These are phyloP conservation scores for Sporophila hypoxantha DNA, from an alignment of 2,113 vertebrate genomes.

Conservation along the genomic window DNA sequence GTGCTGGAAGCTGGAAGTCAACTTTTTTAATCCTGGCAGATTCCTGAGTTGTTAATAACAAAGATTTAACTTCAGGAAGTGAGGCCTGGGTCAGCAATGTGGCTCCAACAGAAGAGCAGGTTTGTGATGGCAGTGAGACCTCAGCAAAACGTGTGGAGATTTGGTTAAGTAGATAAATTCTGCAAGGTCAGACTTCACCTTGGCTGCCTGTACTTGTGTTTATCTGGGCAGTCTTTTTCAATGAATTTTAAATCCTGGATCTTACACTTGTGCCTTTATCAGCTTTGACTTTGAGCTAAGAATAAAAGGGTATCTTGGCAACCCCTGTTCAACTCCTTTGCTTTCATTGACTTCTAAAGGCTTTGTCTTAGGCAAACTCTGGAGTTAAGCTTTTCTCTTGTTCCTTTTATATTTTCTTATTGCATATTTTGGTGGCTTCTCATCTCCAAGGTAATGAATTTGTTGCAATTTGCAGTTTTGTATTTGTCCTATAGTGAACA, in stretches of 20 bases:
- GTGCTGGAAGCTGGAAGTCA: background rate
- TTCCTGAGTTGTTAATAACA: background rate
- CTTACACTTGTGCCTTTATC: background rate
- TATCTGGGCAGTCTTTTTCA: background rate
- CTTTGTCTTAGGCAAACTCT: background rate
- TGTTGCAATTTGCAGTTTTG: background rate
- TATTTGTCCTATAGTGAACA: background rate
- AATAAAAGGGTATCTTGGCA: background rate
- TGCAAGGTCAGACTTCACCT: background rate
- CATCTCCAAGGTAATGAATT: background rate
- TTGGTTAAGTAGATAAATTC: background rate
- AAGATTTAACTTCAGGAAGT: background rate
- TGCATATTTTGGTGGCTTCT: background rate
- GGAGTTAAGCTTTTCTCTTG: background rate
- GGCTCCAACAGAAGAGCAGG: background rate
- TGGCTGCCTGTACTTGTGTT: background rate
- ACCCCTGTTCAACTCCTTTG: background rate
- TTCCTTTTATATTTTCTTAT: background rate
- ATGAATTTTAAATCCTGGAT: background rate
- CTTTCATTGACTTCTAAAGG: background rate
- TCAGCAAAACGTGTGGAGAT: background rate
- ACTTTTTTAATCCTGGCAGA: background rate
- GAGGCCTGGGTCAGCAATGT: background rate
- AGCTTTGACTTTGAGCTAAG: background rate
- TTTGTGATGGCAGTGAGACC: background rate